Conservation (phyloP, 2,797 vertebrate genomes). For the Tauraco hartlaubi region DNA sequence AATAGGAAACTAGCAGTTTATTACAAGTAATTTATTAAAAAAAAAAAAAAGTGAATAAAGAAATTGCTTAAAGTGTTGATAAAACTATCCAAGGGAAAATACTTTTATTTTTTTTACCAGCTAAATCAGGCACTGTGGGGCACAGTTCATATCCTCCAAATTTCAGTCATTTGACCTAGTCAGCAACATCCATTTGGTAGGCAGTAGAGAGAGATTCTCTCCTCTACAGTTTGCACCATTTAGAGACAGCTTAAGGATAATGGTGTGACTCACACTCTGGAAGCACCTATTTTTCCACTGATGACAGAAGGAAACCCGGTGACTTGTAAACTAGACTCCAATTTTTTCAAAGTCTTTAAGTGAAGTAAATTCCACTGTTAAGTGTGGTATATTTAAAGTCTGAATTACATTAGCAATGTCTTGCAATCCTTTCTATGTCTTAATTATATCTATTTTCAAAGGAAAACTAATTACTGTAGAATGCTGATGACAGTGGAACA, state of each 20-base stretch:
- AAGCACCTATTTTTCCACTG: not conserved
- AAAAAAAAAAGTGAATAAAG: not conserved
- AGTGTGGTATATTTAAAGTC: not conserved
- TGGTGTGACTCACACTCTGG: not conserved
- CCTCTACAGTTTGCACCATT: not conserved
- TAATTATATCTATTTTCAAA: not conserved
- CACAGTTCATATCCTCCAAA: not conserved
- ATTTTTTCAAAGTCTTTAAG: not conserved
- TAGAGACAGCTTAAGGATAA: not conserved
- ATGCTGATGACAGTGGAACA: not conserved
- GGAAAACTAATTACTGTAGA: not conserved
- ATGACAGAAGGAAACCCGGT: not conserved
- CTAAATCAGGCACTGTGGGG: not conserved
- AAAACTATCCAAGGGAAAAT: not conserved
- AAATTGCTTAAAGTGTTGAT: not conserved
- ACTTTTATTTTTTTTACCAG: not conserved
- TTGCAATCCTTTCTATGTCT: not conserved
- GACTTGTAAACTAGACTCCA: not conserved
- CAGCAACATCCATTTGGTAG: not conserved
- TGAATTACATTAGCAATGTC: not conserved
- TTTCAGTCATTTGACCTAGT: not conserved
- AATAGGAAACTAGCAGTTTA: not conserved
- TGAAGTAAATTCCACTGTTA: not conserved
- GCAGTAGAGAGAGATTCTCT: not conserved
- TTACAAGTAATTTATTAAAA: not conserved